Conservation (phyloP, 1,140 invertebrate genomes). For the Hycleus phaleratus region DNA sequence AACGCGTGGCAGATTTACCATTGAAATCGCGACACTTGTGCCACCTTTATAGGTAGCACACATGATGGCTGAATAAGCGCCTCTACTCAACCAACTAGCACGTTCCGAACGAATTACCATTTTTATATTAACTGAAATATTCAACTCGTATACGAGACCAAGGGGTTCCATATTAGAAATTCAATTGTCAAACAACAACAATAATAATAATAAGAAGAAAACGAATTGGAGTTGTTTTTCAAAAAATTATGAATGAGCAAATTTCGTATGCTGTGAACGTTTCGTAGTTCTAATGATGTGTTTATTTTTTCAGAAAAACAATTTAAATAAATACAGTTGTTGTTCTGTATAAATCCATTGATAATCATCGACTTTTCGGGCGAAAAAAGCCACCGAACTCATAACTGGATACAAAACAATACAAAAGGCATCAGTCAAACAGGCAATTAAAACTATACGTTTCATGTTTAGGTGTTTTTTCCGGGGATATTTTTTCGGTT, state of each 20-base stretch:
- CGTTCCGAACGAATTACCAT: conserved; percentile 2
- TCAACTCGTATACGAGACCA: neutral
- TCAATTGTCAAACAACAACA: too few species aligned
- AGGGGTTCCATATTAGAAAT: neutral
- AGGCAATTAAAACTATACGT: too few species aligned
- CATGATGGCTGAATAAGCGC: conserved; percentile 3
- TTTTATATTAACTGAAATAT: neutral
- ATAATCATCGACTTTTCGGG: too few species aligned
- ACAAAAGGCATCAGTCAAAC: too few species aligned
- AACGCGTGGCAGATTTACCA: conserved; percentile 13
- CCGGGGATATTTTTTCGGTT: too few species aligned
- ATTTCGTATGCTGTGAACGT: neutral
- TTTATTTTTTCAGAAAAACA: neutral
- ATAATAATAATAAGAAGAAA: too few species aligned
- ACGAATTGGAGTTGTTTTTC: neutral
- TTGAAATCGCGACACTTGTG: conserved; percentile 15
- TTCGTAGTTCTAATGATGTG: neutral
- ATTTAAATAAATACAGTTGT: too few species aligned
- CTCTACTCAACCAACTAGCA: conserved; percentile 1
- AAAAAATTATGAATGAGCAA: neutral
- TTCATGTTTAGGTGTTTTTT: too few species aligned
- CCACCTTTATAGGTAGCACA: neutral
- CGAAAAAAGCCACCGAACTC: too few species aligned
- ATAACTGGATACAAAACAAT: too few species aligned
- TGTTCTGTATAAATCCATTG: too few species aligned